phyloP scores from a whole-genome alignment of 1,140 invertebrate species.

The Drosophila parabipectinata region DNA sequence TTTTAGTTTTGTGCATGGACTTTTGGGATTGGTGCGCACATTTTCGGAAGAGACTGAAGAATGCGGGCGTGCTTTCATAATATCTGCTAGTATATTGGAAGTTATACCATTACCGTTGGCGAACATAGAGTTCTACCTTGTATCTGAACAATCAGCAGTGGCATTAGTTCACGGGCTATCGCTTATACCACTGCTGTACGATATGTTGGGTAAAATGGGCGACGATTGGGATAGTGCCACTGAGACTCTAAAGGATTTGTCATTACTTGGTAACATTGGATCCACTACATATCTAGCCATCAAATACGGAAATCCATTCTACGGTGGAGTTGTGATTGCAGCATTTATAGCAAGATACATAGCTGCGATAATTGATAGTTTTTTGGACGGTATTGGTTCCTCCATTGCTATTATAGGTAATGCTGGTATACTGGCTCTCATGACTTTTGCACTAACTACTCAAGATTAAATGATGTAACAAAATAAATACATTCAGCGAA shows the following conservation, averaged over 20 bases:
- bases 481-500: no score
- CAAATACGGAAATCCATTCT: constrained; percentile 32
- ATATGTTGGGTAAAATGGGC: constrained; percentile 48
- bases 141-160: constrained; percentile 13
- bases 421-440: constrained; percentile 45
- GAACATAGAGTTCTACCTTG: constrained; percentile 57
- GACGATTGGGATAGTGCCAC: constrained; percentile 50
- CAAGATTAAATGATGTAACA: not conserved
- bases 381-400: constrained; percentile 5
- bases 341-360: constrained; percentile 49
- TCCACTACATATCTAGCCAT: constrained; percentile 50
- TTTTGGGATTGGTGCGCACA: constrained; percentile 37
- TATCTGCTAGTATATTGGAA: constrained; percentile 46
- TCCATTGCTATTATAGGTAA: constrained; percentile 28
- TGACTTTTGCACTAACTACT: constrained; percentile 51
- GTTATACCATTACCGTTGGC: constrained; percentile 49
- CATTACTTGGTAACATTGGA: constrained; percentile 55
- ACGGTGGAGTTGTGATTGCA: constrained; percentile 22
- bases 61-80: constrained; percentile 21
- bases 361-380: constrained; percentile 6
- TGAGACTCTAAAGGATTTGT: constrained; percentile 54
- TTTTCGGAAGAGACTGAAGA: constrained; percentile 19
- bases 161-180: constrained; percentile 55
- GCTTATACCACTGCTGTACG: constrained; percentile 60
- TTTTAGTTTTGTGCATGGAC: constrained; percentile 58